Evolutionary conservation across 2,113 vertebrate species (phyloP).

Genomic region (Corythornis madagascariensis): DNA sequence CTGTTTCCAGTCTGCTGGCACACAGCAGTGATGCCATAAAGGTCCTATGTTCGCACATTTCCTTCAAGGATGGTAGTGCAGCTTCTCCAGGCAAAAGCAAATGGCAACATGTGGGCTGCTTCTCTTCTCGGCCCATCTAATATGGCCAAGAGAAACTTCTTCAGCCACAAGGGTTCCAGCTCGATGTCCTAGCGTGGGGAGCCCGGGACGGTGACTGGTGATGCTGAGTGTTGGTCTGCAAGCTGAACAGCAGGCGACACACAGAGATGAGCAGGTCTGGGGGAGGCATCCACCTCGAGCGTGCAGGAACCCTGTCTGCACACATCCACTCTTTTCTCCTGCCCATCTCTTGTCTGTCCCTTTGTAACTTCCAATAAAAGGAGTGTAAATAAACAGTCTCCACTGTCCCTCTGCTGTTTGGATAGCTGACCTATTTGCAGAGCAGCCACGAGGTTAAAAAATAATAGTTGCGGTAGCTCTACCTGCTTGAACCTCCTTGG

Average conservation of each 20-base stretch:
- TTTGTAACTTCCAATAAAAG: neutral
- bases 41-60: neutral
- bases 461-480: neutral
- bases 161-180: neutral
- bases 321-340: rapidly evolving
- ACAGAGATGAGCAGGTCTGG: neutral
- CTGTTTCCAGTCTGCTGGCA: neutral
- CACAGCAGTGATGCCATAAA: neutral
- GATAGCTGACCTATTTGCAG: neutral
- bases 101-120: neutral
- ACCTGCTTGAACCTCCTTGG: neutral
- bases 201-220: neutral
- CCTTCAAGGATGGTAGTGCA: neutral
- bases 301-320: neutral
- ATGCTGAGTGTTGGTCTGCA: neutral
- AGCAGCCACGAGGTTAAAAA: neutral
- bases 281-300: rapidly evolving
- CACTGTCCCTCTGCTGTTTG: neutral
- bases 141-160: neutral
- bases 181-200: neutral
- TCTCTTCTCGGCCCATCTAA: neutral
- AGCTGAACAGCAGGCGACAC: rapidly evolving
- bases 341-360: neutral
- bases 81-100: neutral
- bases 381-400: neutral